Evolutionary conservation across 1,140 invertebrate species (phyloP), one percentile per base, ranked within the genome.

Genomic region (Trinorchestia longiramus): DNA sequence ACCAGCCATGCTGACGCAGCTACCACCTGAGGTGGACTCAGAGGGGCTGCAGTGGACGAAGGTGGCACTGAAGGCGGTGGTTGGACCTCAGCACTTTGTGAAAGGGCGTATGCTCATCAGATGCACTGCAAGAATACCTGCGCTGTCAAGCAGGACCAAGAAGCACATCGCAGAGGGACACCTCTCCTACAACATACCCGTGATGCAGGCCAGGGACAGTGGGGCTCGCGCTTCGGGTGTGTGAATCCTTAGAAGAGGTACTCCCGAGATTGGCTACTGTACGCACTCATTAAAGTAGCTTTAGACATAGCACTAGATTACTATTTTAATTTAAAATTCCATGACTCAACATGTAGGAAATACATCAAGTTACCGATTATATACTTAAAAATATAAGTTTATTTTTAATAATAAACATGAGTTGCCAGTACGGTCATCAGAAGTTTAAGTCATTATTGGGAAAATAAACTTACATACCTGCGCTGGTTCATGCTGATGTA

Each of bases 131-230:
- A 95, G 62, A 42, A 96, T 96, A 95, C 62, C 90, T 42, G 28
- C 95, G 0, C 77, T 96, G 17, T 96, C 94, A 87, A 87, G 92
- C 53, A 95, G 95, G 95, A 96, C 96, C 1, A 95, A 95, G 95
- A 94, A 96, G 40, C 96, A 96, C 91, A 95, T 94, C 40, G 95
- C 95, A 23, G 96, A 96, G 23, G 96, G 95, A 0, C 77, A 94
- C 43, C 53, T 96, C 36, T 95, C 95, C 43, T 96, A 96, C 62
- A 77, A 95, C 57, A 95, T 96, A 28, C 96, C 96, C 57, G 91
- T 96, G 47, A 95, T 96, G 96, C 62, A 95, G 28, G 95, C 96
- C 23, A 95, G 95, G 42, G 96, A 96, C 91, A 96, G 95, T 41
- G 96, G 88, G 19, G 95, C 95, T 28, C 40, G 41, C 44, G 43